A percentile compares a stretch with the other conserved stretches of the same genome.
Evolutionary conservation across 1,140 invertebrate species (phyloP).

Genomic region (Zaprionus kolodkinae): DNA sequence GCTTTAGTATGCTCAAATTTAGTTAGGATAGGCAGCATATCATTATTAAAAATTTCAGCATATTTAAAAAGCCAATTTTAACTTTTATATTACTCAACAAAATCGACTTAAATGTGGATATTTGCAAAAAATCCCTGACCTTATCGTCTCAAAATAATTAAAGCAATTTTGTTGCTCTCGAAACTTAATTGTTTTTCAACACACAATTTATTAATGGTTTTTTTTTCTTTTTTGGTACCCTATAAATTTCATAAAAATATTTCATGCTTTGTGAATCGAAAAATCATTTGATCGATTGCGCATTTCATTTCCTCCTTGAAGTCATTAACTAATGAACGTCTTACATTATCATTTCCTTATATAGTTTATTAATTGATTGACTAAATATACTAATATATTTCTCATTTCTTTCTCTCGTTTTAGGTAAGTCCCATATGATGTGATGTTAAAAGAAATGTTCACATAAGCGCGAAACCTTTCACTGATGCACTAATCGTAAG

Average conservation of each 20-base stretch:
- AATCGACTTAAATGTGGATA: too few species aligned
- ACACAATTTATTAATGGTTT: neutral
- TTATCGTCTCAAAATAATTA: neutral
- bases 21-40: neutral
- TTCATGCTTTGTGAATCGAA: neutral
- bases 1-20: neutral
- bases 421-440: conserved; percentile 56
- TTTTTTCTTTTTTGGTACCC: neutral
- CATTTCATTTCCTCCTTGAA: conserved; percentile 18
- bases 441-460: conserved; percentile 13
- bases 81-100: too few species aligned
- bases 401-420: conserved; percentile 57
- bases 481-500: conserved; percentile 4
- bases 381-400: conserved; percentile 38
- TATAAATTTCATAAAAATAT: neutral
- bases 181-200: conserved; percentile 5
- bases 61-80: neutral
- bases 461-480: conserved; percentile 31
- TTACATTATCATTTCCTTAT: conserved; percentile 7
- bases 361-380: conserved; percentile 35
- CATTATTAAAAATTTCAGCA: neutral
- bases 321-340: conserved; percentile 46
- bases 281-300: conserved; percentile 13
- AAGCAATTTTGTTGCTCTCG: neutral
- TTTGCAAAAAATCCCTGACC: neutral